phyloP scores from a whole-genome alignment of 1,140 invertebrate species.

The Drosophila lini region DNA sequence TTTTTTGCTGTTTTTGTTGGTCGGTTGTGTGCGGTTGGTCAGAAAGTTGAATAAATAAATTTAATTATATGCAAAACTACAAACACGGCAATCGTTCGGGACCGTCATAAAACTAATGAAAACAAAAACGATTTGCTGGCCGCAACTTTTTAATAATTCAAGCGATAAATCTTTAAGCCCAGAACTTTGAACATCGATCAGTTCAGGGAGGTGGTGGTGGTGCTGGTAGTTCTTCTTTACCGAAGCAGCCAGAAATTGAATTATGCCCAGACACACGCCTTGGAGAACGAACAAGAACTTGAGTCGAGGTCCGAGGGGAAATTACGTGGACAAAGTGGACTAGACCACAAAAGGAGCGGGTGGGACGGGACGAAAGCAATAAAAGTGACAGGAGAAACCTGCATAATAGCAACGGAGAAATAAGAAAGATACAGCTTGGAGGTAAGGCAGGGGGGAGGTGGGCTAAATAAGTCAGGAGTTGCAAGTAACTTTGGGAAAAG shows the following conservation, averaged over 20 bases:
- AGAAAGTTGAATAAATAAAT: conserved; percentile 59
- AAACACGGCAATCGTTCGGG: conserved; percentile 24
- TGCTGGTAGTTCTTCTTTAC: not conserved
- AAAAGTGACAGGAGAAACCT: conserved; percentile 15
- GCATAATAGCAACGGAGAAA: conserved; percentile 8
- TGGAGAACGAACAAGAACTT: conserved; percentile 16
- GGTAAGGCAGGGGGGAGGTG: not conserved
- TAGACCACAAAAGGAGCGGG: conserved; percentile 10
- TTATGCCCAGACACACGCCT: conserved; percentile 45
- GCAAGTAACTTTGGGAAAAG: conserved; percentile 5
- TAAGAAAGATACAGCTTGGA: not conserved
- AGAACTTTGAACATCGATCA: conserved; percentile 44
- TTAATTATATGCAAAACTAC: conserved; percentile 61
- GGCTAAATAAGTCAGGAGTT: not conserved
- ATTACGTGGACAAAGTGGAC: conserved; percentile 38
- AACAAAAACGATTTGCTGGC: conserved; percentile 44
- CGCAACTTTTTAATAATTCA: conserved; percentile 47
- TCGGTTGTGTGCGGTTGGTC: conserved; percentile 26
- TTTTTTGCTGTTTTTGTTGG: conserved; percentile 6
- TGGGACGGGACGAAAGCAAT: not conserved
- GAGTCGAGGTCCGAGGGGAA: conserved; percentile 38
- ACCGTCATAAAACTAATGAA: conserved; percentile 42
- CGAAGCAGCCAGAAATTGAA: conserved; percentile 40
- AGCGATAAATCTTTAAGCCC: conserved; percentile 42
- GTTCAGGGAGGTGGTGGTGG: not conserved